Base-by-base conservation (phyloP, 2,113 vertebrate genomes). In the Stomatorhinus ivindoensis region DNA sequence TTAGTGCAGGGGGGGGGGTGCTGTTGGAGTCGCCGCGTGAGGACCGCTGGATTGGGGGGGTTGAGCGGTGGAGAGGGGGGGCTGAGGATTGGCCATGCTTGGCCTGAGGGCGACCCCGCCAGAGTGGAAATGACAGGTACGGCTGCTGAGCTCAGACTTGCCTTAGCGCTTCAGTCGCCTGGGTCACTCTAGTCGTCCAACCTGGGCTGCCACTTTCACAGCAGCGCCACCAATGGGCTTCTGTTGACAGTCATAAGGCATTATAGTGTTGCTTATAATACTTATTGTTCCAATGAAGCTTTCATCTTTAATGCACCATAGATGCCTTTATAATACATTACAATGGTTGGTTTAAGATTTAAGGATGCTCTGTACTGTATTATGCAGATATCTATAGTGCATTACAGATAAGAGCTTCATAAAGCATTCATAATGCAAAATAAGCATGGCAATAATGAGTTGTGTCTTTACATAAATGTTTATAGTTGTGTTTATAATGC, bases 51-150 rank as follows among this genome's bases (percentile, higher is more conserved):
- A 24, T 13, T 10, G 19, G 19, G 46, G 83, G 44, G 24, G n/a
- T n/a, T 44, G 50, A 27, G 39, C n/a, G 51, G 76, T 27, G 50
- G 39, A 44, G 50, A 83, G 39, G 39, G 47, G 27, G 35, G 13
- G 17, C 11, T 27, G 47, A n/a, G 51, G 51, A 35, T 31, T 44
- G 51, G 35, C 9, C 83, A n/a, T 55, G 86, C 24, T 42, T 84
- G 76, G 89, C 89, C 89, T 61, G 69, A 39, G 65, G 84, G 58
- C 53, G 88, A 39, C 44, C 91, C 88, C 97, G 95, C 96, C 91
- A 93, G 97, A 85, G 97, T 96, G 92, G 92, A 95, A 91, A 92
- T 98, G 91, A 96, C 97, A 97, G 97, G 97, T 98, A 96, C 53
- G 94, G 58, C 7, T n/a, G 24, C 58, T 8, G 21, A 4, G 19